Percentiles rank a stretch among this genome's conserved stretches.
These are phyloP conservation scores for Acronicta leporina DNA, from an alignment of 2,888 invertebrate genomes.

Conservation along the genomic window DNA sequence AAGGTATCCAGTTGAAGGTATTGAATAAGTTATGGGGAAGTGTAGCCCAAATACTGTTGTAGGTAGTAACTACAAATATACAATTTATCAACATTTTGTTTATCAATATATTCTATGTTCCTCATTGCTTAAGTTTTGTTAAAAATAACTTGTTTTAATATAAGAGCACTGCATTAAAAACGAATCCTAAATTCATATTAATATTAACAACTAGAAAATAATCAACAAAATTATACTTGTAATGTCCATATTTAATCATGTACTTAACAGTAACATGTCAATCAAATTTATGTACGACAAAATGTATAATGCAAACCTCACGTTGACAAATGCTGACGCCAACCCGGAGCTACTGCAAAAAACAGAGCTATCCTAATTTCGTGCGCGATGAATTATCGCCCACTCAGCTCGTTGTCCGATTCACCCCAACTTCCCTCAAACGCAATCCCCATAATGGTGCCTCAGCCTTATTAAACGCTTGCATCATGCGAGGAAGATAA, in stretches of 20 bases:
- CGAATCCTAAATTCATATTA: too few species aligned
- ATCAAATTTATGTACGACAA: constrained; percentile 15
- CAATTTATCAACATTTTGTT: too few species aligned
- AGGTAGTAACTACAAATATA: too few species aligned
- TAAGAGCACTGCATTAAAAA: too few species aligned
- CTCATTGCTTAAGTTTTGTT: background rate
- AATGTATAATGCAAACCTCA: constrained; percentile 32
- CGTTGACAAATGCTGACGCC: constrained; percentile 21
- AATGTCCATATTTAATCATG: background rate
- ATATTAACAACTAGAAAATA: background rate
- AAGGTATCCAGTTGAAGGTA: too few species aligned
- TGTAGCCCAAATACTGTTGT: too few species aligned
- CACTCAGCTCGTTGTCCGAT: constrained; percentile 61
- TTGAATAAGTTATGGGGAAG: too few species aligned
- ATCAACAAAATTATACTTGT: background rate
- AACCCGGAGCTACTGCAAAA: constrained; percentile 46
- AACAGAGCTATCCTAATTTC: constrained; percentile 48
- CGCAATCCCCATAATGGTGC: constrained; percentile 74
- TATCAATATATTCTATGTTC: too few species aligned
- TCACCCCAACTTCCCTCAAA: constrained; percentile 71
- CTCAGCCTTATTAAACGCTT: constrained; percentile 79
- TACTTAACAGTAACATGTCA: constrained; percentile 1
- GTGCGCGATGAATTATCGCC: constrained; percentile 61
- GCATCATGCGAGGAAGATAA: constrained; percentile 83
- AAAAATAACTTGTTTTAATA: too few species aligned